phyloP scores from a whole-genome alignment of 2,797 vertebrate genomes.

The Tenualosa thibaudeaui region DNA sequence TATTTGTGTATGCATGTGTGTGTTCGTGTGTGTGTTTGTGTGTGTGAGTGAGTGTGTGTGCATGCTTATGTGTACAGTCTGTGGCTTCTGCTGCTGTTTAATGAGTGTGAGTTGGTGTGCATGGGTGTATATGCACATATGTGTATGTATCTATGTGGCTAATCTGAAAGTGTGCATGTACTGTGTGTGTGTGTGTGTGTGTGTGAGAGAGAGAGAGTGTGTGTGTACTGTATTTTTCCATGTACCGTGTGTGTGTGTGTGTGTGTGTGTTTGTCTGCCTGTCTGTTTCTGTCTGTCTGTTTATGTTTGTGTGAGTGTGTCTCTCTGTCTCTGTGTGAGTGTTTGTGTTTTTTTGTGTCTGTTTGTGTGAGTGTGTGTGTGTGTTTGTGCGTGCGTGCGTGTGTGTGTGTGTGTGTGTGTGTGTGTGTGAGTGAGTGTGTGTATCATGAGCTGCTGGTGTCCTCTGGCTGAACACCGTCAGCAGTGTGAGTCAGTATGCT shows the following conservation, averaged over 20 bases:
- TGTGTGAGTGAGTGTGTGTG: not conserved
- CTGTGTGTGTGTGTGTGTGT: constrained; percentile 10
- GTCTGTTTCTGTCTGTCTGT: not conserved
- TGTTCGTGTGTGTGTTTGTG: not conserved
- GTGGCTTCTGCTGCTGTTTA: not conserved
- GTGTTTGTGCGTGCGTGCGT: constrained; percentile 10
- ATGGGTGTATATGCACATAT: not conserved
- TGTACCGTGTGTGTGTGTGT: not conserved
- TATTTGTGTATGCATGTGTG: no score
- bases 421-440: not conserved
- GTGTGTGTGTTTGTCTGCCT: not conserved
- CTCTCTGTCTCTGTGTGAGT: not conserved
- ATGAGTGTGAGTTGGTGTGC: not conserved
- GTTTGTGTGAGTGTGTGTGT: not conserved
- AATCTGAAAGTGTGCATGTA: no score
- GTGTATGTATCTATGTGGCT: not conserved
- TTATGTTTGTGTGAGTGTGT: not conserved
- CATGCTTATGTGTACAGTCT: not conserved
- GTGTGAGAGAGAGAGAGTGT: not conserved
- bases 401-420: constrained; percentile 1
- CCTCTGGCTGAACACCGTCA: no score
- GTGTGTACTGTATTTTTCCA: not conserved
- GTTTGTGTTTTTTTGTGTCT: constrained; percentile 10
- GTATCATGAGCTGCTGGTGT: not conserved
- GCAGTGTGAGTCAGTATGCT: no score